phyloP scores from a whole-genome alignment of 2,113 vertebrate species.

The Hystrix cristata region DNA sequence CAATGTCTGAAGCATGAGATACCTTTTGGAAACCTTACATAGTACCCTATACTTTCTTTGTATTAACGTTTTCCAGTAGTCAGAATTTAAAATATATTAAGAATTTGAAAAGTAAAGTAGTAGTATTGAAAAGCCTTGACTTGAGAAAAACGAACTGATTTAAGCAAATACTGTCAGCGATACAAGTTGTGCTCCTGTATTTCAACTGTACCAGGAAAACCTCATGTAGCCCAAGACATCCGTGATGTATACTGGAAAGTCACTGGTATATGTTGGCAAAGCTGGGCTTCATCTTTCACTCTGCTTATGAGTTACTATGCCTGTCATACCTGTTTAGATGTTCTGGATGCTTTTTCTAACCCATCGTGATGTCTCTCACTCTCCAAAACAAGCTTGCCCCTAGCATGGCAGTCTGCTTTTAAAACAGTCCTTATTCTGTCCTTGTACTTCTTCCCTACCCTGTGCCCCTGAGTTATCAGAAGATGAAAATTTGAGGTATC shows the following conservation, averaged over 20 bases:
- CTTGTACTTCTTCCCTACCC: neutral
- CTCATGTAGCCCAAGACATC: neutral
- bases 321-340: neutral
- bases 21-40: constrained; percentile 9
- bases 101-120: neutral
- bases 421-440: neutral
- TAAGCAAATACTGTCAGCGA: constrained; percentile 27
- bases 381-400: neutral
- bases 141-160: constrained; percentile 40
- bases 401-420: constrained; percentile 12
- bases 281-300: constrained; percentile 32
- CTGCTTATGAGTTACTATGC: neutral
- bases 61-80: constrained; percentile 43
- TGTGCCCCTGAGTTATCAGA: constrained; percentile 30
- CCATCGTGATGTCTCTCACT: neutral
- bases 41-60: constrained; percentile 11
- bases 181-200: neutral
- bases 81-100: constrained; percentile 52
- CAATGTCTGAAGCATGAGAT: constrained; percentile 21
- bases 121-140: constrained; percentile 26
- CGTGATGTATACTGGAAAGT: neutral
- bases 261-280: neutral
- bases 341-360: constrained; percentile 17
- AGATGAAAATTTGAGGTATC: neutral
- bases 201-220: constrained; percentile 35